Conservation (phyloP, 2,113 vertebrate species). For the Cyanoliseus patagonus region DNA sequence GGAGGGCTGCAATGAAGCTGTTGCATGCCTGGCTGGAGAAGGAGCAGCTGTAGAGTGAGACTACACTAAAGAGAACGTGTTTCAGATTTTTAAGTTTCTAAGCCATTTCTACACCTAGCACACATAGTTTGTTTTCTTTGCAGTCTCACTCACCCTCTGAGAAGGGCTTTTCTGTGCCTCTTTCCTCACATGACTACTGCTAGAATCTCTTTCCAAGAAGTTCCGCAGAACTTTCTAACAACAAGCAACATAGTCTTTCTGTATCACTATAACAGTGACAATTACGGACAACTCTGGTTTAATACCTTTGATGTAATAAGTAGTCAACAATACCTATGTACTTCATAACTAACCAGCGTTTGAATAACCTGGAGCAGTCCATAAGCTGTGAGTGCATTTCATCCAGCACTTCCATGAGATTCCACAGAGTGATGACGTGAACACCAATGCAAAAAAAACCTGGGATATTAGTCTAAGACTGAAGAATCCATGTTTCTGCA, state of each 20-base stretch:
- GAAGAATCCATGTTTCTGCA: neutral
- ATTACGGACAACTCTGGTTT: neutral
- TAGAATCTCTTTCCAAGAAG: neutral
- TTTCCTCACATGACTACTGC: neutral
- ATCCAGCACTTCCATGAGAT: neutral
- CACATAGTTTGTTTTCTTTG: neutral
- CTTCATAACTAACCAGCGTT: neutral
- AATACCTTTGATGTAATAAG: neutral
- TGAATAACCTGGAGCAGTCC: neutral
- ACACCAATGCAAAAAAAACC: neutral
- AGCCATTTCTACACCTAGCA: neutral
- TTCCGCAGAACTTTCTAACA: neutral
- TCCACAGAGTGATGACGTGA: neutral
- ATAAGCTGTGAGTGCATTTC: neutral
- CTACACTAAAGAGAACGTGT: neutral
- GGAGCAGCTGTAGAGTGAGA: neutral
- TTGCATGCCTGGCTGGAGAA: neutral
- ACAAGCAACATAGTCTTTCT: neutral
- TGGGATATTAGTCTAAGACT: neutral
- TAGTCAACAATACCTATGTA: fast-evolving
- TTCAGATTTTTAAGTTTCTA: neutral
- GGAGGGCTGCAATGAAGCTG: neutral
- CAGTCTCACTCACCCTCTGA: neutral
- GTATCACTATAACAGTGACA: neutral
- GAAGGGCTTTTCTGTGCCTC: neutral